phyloP scores from a whole-genome alignment of 2,797 vertebrate species.

The Rallus crepitans region DNA sequence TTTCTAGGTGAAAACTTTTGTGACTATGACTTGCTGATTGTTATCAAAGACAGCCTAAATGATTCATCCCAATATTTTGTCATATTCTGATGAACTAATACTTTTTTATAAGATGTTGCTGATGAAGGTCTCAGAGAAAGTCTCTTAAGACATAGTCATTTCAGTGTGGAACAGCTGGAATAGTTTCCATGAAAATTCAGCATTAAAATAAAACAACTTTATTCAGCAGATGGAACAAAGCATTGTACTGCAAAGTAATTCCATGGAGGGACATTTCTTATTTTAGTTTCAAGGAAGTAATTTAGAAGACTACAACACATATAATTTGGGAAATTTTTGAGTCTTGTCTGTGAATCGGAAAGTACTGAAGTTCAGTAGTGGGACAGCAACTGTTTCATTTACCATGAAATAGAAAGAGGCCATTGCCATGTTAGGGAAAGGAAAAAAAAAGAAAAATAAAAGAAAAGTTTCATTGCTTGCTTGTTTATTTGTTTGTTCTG shows the following conservation, averaged over 20 bases:
- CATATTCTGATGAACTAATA: background rate
- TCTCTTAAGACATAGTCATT: background rate
- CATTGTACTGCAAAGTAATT: background rate
- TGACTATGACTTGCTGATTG: background rate
- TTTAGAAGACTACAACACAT: background rate
- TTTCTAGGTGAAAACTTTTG: background rate
- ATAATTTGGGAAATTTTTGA: background rate
- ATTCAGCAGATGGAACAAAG: background rate
- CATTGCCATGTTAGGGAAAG: background rate
- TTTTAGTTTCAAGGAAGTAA: background rate
- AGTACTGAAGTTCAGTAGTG: background rate
- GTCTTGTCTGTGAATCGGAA: background rate
- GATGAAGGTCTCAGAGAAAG: background rate
- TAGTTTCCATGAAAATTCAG: background rate
- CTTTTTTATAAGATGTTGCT: background rate
- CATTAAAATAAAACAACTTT: background rate
- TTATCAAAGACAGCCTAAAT: background rate
- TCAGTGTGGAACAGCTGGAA: background rate
- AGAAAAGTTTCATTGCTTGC: background rate
- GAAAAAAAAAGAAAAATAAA: too few species aligned
- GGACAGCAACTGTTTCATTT: background rate
- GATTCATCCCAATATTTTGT: background rate
- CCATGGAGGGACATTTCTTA: background rate
- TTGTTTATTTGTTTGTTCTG: background rate
- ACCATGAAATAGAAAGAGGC: background rate